These are phyloP conservation scores for Orius insidiosus DNA, from an alignment of 1,140 invertebrate species.

Conservation along the genomic window DNA sequence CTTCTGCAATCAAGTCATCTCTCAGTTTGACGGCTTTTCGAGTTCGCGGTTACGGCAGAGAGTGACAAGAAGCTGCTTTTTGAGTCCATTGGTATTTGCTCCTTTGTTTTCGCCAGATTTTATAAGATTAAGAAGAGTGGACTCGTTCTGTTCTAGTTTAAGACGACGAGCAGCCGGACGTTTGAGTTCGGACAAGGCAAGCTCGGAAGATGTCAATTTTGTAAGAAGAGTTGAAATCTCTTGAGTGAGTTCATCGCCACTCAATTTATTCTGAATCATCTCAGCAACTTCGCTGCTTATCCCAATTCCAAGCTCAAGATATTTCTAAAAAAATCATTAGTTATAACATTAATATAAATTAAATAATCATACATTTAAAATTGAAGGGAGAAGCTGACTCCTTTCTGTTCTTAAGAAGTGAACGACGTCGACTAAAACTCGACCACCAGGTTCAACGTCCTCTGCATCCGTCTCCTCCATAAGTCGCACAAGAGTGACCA, in stretches of 20 bases:
- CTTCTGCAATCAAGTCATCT: conserved; percentile 15
- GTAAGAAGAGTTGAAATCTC: conserved; percentile 38
- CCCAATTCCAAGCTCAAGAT: conserved; percentile 41
- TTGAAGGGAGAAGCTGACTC: neutral
- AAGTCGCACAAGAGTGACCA: conserved; percentile 3
- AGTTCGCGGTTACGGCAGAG: conserved; percentile 44
- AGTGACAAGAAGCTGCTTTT: conserved; percentile 37
- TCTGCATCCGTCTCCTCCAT: conserved; percentile 2
- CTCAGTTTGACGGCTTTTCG: conserved; percentile 32
- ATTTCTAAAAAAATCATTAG: conserved; percentile 24
- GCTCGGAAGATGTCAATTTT: conserved; percentile 40
- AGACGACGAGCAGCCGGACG: conserved; percentile 19
- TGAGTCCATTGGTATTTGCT: conserved; percentile 32
- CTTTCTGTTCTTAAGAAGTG: neutral
- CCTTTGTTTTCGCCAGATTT: conserved; percentile 31
- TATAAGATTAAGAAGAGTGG: conserved; percentile 35
- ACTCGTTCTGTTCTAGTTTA: conserved; percentile 23
- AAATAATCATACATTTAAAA: conserved; percentile 11
- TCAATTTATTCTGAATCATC: conserved; percentile 36
- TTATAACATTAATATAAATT: conserved; percentile 2
- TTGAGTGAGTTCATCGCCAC: conserved; percentile 36
- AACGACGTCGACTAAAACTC: neutral
- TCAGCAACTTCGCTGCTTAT: conserved; percentile 38
- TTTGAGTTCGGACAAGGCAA: conserved; percentile 21
- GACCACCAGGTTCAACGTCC: neutral